Evolutionary conservation across 2,113 vertebrate genomes (phyloP).

Genomic region (Falcunculus frontatus): DNA sequence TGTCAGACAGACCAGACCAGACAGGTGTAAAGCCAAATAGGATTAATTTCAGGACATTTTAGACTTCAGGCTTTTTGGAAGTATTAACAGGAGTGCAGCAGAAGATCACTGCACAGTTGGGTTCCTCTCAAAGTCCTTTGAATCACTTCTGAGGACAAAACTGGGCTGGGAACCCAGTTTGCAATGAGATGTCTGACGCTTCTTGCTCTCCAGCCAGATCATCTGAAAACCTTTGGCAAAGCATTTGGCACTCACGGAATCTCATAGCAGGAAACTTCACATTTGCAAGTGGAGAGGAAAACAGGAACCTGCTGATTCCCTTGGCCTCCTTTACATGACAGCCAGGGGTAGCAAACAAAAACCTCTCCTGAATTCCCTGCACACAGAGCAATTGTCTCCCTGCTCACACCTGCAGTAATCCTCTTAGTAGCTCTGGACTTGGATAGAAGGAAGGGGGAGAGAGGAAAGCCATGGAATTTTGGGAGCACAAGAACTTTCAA

Average conservation of each 20-base stretch:
- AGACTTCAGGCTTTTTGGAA: neutral
- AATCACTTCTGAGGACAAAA: slow-evolving; percentile 4
- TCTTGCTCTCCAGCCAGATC: slow-evolving; percentile 52
- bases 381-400: neutral
- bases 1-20: neutral
- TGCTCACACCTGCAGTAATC: neutral
- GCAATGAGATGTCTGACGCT: slow-evolving; percentile 23
- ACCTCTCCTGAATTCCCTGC: neutral
- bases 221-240: slow-evolving; percentile 41
- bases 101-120: neutral
- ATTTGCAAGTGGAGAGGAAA: slow-evolving; percentile 43
- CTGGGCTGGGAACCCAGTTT: slow-evolving; percentile 29
- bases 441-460: neutral
- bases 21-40: neutral
- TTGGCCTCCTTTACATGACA: neutral
- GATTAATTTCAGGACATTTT: neutral
- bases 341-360: neutral
- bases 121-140: neutral
- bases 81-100: neutral
- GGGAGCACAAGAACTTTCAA: neutral
- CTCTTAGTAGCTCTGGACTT: neutral
- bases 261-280: slow-evolving; percentile 13
- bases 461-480: neutral
- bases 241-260: neutral
- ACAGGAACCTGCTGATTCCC: slow-evolving; percentile 6